Percentiles rank a stretch among this genome's conserved stretches.
phyloP scores from a whole-genome alignment of 2,113 vertebrate species.

The Alethe diademata region DNA sequence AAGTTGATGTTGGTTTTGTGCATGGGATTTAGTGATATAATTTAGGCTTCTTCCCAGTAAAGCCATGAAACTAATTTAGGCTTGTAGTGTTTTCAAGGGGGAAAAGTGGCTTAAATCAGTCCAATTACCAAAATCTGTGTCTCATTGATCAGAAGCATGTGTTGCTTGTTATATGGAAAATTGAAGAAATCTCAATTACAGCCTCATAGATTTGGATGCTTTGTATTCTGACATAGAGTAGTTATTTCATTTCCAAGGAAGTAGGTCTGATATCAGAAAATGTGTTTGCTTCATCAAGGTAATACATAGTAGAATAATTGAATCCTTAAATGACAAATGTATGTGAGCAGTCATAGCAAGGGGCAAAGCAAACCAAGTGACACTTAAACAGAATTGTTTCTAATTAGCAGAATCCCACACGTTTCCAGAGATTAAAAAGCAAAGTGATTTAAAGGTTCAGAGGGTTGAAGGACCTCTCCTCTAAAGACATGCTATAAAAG shows the following conservation, averaged over 20 bases:
- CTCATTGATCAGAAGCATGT: neutral
- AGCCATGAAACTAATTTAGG: neutral
- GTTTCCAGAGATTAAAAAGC: neutral
- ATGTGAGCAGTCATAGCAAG: neutral
- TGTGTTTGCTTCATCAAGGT: neutral
- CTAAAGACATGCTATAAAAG: accelerated
- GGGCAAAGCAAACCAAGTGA: neutral
- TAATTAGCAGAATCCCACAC: neutral
- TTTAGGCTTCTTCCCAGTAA: neutral
- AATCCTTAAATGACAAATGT: neutral
- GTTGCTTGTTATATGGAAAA: neutral
- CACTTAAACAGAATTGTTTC: neutral
- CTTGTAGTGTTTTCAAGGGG: neutral
- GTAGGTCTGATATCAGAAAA: neutral
- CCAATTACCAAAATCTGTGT: neutral
- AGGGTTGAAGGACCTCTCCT: neutral
- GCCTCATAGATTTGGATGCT: neutral
- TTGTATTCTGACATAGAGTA: neutral
- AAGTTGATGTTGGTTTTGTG: neutral
- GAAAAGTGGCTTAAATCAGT: neutral
- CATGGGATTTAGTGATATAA: neutral
- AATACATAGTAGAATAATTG: neutral
- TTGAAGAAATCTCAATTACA: neutral
- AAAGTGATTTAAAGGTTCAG: neutral
- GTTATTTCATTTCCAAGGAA: neutral